A percentile compares a stretch with the other conserved stretches of the same genome.
phyloP scores from a whole-genome alignment of 2,888 invertebrate species.

The Zele albiditarsus region DNA sequence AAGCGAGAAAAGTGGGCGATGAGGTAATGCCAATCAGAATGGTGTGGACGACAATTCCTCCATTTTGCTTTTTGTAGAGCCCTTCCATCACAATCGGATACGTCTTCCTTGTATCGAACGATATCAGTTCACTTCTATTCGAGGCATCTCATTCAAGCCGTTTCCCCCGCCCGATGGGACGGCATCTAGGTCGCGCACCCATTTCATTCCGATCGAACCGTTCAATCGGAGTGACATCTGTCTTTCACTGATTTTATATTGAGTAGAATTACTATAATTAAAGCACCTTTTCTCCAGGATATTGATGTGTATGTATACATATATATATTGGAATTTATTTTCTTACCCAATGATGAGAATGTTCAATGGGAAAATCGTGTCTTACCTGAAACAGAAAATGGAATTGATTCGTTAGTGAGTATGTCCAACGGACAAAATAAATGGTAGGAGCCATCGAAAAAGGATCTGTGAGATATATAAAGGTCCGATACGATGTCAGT shows the following conservation, averaged over 20 bases:
- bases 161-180: background rate
- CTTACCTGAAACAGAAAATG: slow-evolving; percentile 40
- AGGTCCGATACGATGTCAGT: slow-evolving; percentile 16
- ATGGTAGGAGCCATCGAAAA: background rate
- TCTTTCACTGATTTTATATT: background rate
- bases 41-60: background rate
- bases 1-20: slow-evolving; percentile 28
- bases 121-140: background rate
- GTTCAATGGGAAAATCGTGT: slow-evolving; percentile 11
- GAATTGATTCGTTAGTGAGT: slow-evolving; percentile 37
- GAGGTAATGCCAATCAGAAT: background rate
- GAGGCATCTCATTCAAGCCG: background rate
- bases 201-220: background rate
- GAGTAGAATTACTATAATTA: background rate
- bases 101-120: background rate
- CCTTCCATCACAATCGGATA: background rate
- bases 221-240: background rate
- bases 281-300: background rate
- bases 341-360: slow-evolving; percentile 14
- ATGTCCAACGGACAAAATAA: slow-evolving; percentile 1
- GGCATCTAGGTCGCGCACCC: background rate
- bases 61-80: background rate
- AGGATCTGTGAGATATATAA: background rate
- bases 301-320: background rate
- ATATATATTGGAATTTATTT: background rate